Evolutionary conservation across 2,888 invertebrate genomes (phyloP).

Genomic region (Diploptera punctata): DNA sequence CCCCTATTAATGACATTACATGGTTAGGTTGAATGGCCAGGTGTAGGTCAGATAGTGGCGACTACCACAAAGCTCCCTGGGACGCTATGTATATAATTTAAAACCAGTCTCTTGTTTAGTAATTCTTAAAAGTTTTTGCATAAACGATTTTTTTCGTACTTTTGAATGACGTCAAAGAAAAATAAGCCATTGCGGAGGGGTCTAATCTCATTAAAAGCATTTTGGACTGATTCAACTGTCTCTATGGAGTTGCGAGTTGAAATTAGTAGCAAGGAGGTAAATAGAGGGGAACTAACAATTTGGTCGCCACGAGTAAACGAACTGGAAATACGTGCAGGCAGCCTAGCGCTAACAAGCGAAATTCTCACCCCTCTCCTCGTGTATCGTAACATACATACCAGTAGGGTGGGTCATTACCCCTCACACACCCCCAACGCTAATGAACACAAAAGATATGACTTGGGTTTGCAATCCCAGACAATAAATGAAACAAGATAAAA

Average conservation of each 20-base stretch:
- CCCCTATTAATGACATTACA: too few species aligned
- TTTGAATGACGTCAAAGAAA: slow-evolving; percentile 27
- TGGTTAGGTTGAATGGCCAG: too few species aligned
- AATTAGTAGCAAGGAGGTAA: slow-evolving; percentile 14
- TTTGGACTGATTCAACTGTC: slow-evolving; percentile 36
- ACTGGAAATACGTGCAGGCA: slow-evolving; percentile 29
- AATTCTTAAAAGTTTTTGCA: too few species aligned
- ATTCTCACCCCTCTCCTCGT: not conserved
- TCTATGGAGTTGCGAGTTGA: slow-evolving; percentile 16
- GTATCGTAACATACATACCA: slow-evolving; percentile 8
- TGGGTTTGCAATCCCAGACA: not conserved
- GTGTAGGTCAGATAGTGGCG: too few species aligned
- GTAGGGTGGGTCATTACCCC: not conserved
- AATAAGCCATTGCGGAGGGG: slow-evolving; percentile 33
- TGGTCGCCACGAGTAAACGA: slow-evolving; percentile 32
- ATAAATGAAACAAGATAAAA: not conserved
- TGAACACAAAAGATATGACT: not conserved
- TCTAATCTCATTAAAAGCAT: slow-evolving; percentile 39
- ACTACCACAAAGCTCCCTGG: too few species aligned
- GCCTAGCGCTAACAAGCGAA: slow-evolving; percentile 8
- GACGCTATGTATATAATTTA: too few species aligned
- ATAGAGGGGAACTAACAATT: slow-evolving; percentile 15
- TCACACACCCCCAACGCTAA: not conserved
- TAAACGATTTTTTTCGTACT: too few species aligned
- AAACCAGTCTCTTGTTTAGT: too few species aligned